Conservation (phyloP, 2,113 vertebrate species). For the Globicephala melas region DNA sequence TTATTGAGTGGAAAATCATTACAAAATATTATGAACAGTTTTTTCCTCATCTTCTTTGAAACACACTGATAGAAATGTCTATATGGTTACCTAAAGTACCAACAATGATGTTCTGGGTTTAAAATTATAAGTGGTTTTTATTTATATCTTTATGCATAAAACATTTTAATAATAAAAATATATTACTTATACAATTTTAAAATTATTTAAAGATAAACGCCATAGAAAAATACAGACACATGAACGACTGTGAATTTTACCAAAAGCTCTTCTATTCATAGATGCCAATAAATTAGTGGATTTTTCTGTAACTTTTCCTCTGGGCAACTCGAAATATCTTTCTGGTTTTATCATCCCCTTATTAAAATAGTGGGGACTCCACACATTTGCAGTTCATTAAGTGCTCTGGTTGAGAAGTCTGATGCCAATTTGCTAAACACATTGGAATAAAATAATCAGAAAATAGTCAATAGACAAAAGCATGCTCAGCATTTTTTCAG, state of each 20-base stretch:
- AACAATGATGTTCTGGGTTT: background rate
- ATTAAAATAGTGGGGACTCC: background rate
- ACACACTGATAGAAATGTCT: background rate
- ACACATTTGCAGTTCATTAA: background rate
- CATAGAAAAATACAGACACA: background rate
- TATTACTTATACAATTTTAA: background rate
- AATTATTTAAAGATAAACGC: background rate
- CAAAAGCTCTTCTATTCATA: background rate
- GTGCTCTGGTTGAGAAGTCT: background rate
- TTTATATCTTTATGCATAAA: background rate
- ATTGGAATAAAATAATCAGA: background rate
- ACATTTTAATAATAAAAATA: background rate
- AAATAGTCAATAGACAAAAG: background rate
- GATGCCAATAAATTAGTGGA: background rate
- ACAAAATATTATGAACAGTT: background rate
- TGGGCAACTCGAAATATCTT: background rate
- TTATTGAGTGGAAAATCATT: background rate
- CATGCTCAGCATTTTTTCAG: background rate
- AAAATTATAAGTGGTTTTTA: background rate
- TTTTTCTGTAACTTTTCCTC: background rate
- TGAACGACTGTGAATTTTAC: background rate
- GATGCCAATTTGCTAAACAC: background rate
- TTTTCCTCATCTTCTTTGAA: background rate
- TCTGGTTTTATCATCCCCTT: background rate
- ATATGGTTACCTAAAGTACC: background rate